Base-by-base conservation (phyloP, 2,888 invertebrate genomes). In the Netelia fuscicornis region DNA sequence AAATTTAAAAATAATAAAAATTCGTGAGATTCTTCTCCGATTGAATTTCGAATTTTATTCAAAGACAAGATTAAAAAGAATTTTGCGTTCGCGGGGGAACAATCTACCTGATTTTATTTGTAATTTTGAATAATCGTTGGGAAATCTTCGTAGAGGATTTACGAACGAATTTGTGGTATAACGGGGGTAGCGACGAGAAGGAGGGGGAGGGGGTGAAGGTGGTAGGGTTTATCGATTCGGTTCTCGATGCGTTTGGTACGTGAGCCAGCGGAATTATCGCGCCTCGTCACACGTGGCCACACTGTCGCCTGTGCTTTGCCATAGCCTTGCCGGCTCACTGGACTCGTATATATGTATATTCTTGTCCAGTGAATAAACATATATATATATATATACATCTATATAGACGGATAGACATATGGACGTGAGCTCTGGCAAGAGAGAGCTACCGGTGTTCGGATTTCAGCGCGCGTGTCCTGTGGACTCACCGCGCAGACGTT, bases 391-490 rank as follows among this genome's bases (percentile, higher is more conserved):
- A 65, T 48, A 30, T 25, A 25, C 48, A 81, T 11, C 64, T 48
- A 42, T 64, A 62, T 62, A 64, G 81, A 82, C 64, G 84, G 72
- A 77, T 67, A 64, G 72, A 74, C 72, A 30, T 54, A 52, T 62
- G 60, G 62, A 67, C 20, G 58, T 58, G 58, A 58, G 20, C 58
- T 58, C 17, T 58, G 5, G 42, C 58, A 20, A 81, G 52, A 67
- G n/a, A 48, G 62, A 71, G 76, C 68, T 25, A 64, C 64, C 65
- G 75, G 64, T 81, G 78, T 81, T 83, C 84, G 87, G 87, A 88
- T 91, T 90, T 91, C 90, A 89, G 86, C 88, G 83, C 86, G 88
- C 87, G 90, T 89, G 85, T 86, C 86, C 86, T 48, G 75, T 71
- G 70, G 78, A 76, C 82, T 76, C 65, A 81, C 77, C 84, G 54